Conservation (phyloP, 2,888 invertebrate species). For the Rhaphigaster nebulosa region DNA sequence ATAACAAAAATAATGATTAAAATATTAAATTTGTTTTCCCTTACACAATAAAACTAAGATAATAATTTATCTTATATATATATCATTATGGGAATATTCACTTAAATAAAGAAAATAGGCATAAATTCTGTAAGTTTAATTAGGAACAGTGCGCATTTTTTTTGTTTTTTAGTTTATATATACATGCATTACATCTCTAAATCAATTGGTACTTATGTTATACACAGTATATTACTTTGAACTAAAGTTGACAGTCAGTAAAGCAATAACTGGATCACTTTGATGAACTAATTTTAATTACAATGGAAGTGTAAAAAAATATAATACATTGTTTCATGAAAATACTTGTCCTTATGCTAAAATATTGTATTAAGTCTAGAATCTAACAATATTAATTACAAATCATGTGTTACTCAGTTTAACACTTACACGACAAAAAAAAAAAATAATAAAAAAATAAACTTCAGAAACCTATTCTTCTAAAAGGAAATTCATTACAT, state of each 20-base stretch:
- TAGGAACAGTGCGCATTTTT: constrained; percentile 31
- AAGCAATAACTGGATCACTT: constrained; percentile 53
- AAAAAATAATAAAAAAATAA: neutral
- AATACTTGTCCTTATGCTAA: constrained; percentile 57
- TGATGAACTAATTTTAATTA: constrained; percentile 54
- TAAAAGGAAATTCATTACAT: neutral
- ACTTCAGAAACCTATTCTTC: neutral
- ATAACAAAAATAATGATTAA: no score
- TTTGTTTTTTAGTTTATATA: neutral
- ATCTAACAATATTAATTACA: constrained; percentile 32
- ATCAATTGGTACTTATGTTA: constrained; percentile 45
- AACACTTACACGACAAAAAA: neutral
- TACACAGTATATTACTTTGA: constrained; percentile 44
- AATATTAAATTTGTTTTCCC: no score
- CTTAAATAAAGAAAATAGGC: neutral
- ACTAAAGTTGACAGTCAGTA: constrained; percentile 50
- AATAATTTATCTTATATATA: neutral
- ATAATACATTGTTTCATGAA: constrained; percentile 58
- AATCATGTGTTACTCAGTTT: constrained; percentile 24
- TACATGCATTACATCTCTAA: constrained; percentile 47
- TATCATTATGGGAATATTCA: neutral
- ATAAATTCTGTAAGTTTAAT: constrained; percentile 20
- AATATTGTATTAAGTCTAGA: constrained; percentile 55
- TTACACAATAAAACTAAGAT: no score
- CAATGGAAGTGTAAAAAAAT: constrained; percentile 56